Base-by-base conservation (phyloP, 23 tunicate genomes). In the Trididemnum clinides region DNA sequence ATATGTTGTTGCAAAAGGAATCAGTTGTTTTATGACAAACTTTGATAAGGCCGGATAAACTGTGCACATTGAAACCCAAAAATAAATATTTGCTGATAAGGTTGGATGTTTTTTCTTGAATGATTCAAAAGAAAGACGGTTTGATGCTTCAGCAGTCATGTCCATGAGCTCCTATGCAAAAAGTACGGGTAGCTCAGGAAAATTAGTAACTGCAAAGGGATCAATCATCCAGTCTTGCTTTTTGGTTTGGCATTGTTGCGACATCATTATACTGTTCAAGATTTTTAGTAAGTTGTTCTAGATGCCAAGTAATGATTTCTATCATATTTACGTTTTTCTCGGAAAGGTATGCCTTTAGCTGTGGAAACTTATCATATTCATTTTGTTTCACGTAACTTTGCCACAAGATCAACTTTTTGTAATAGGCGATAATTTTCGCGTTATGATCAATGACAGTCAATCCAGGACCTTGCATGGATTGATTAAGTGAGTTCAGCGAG, bases 381-480 rank as follows among this genome's bases (percentile, higher is more conserved):
- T 23, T 31, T 66, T 23, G 80, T 10, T 19, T 37, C 30, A 37
- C 57, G 58, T 74, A 38, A 23, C 83, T 78, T 78, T 78, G 19
- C 83, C 83, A 78, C 21, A 78, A 66, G 25, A 78, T 78, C 7
- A 78, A 35, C 28, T 78, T 78, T 78, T 51, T 78, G 83, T 78
- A 78, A 35, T 50, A 78, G 10, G 64, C 81, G 37, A 39, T 34
- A 71, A 71, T 23, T 72, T 84, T 72, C 4, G 81, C 81, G 33
- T 51, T 33, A 37, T 78, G 83, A 51, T 78, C 83, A 78, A 84
- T 72, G 7, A 84, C 50, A 19, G 88, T 84, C 37, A 84, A 84
- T 4, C 71, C 88, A 72, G 88, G 5, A 72, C 81, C 81, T 54
- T 84, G 88, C 70, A 72, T 84, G 29, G 88, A 84, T 84, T 51